Conservation (phyloP, 2,797 vertebrate genomes). For the Staurois parvus region DNA sequence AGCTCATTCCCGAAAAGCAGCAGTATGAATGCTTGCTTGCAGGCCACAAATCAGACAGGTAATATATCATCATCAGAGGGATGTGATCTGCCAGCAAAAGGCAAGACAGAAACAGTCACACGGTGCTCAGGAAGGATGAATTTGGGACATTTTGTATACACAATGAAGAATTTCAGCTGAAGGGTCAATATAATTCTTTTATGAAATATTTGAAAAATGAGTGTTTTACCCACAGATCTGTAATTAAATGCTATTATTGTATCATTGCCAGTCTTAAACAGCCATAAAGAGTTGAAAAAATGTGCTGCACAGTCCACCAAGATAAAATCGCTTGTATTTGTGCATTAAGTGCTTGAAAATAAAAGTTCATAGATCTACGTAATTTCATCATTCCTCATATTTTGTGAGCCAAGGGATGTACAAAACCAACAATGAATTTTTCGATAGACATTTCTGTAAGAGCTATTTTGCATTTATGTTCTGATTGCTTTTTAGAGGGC, state of each 20-base stretch:
- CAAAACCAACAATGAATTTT: too few species aligned
- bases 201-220: not conserved
- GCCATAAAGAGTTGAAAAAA: too few species aligned
- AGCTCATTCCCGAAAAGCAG: slow-evolving; percentile 58
- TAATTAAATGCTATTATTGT: not conserved
- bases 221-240: not conserved
- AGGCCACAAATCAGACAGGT: slow-evolving; percentile 62
- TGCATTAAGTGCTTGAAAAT: too few species aligned
- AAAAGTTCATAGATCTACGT: too few species aligned
- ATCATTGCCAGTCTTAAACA: not conserved
- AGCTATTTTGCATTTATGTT: too few species aligned
- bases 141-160: not conserved
- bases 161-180: not conserved
- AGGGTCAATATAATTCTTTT: not conserved
- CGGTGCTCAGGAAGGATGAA: slow-evolving; percentile 23
- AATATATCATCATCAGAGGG: slow-evolving; percentile 54
- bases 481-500: too few species aligned
- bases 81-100: slow-evolving; percentile 15
- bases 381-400: too few species aligned
- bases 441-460: too few species aligned
- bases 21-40: slow-evolving; percentile 60
- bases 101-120: not conserved
- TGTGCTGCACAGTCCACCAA: too few species aligned
- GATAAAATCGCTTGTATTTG: too few species aligned
- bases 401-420: too few species aligned